These are phyloP conservation scores for Ferdinandea cuprea DNA, from an alignment of 2,888 invertebrate genomes.

Conservation along the genomic window DNA sequence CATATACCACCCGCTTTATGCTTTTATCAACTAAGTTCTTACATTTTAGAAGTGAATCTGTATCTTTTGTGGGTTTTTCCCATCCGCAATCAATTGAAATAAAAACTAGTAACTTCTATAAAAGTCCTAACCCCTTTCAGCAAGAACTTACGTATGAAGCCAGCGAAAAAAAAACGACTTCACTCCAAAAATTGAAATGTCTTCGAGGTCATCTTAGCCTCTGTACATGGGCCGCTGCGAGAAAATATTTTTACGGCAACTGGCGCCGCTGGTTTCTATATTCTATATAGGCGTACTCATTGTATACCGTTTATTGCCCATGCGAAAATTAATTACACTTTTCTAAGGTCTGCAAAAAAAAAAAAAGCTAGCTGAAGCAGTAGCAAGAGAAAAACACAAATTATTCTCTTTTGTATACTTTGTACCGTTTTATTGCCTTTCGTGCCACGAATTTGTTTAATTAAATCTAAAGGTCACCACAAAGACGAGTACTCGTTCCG, in stretches of 20 bases:
- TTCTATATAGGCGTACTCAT: not conserved
- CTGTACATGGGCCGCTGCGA: constrained; percentile 11
- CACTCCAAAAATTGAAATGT: not conserved
- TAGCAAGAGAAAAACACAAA: not conserved
- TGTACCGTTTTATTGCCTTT: constrained; percentile 62
- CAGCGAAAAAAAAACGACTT: too few relatives aligned
- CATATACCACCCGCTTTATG: too few relatives aligned
- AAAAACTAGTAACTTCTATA: too few relatives aligned
- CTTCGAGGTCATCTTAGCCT: constrained; percentile 30
- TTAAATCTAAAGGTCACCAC: constrained; percentile 69
- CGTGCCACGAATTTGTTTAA: constrained; percentile 73
- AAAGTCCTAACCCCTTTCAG: too few relatives aligned
- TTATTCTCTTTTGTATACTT: not conserved
- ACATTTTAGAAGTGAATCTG: too few relatives aligned
- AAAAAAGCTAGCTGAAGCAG: too few relatives aligned
- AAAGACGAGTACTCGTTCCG: constrained; percentile 26
- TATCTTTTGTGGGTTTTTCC: too few relatives aligned
- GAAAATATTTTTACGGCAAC: constrained; percentile 28
- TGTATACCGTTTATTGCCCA: constrained; percentile 43
- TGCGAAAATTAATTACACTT: constrained; percentile 64
- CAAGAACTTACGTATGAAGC: too few relatives aligned
- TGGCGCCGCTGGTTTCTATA: constrained; percentile 3
- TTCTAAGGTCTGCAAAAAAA: constrained; percentile 53
- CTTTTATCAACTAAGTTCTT: too few relatives aligned
- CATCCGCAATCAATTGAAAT: too few relatives aligned